Evolutionary conservation across 2,888 invertebrate species (phyloP).

Genomic region (Harpagoxenus sublaevis): DNA sequence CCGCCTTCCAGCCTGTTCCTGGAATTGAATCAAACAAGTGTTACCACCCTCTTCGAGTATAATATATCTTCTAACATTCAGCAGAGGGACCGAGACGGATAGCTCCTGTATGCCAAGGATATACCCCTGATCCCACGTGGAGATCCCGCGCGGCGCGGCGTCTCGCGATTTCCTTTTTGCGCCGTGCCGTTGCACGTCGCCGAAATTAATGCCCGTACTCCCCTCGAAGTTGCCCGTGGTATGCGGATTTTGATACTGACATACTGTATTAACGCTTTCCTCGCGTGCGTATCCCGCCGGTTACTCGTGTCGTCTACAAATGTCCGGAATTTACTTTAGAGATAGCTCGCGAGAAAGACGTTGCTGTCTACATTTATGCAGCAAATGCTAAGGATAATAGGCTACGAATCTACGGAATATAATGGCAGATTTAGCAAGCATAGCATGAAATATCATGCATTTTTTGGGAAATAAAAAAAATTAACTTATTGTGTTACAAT

Average conservation of each 20-base stretch:
- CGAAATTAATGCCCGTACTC: conserved; percentile 72
- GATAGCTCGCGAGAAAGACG: neutral
- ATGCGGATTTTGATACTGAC: conserved; percentile 47
- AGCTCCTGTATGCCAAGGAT: conserved; percentile 73
- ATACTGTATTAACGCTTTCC: conserved; percentile 49
- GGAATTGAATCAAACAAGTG: conserved; percentile 85
- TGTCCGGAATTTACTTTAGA: neutral
- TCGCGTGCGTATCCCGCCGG: neutral
- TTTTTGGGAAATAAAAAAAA: neutral
- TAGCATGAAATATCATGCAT: neutral
- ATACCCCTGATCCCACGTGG: conserved; percentile 74
- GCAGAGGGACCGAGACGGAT: conserved; percentile 78
- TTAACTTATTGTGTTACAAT: neutral
- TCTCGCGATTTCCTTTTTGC: conserved; percentile 72
- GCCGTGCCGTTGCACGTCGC: conserved; percentile 61
- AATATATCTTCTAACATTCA: conserved; percentile 81
- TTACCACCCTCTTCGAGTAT: conserved; percentile 80
- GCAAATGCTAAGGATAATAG: neutral
- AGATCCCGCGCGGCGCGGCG: conserved; percentile 56
- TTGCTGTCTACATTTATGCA: neutral
- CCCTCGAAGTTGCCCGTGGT: conserved; percentile 62
- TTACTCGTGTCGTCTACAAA: neutral
- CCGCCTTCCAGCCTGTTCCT: conserved; percentile 78
- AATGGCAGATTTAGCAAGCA: neutral
- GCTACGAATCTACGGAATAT: neutral